phyloP scores from a whole-genome alignment of 1,140 invertebrate species.

The Centruroides sculpturatus region DNA sequence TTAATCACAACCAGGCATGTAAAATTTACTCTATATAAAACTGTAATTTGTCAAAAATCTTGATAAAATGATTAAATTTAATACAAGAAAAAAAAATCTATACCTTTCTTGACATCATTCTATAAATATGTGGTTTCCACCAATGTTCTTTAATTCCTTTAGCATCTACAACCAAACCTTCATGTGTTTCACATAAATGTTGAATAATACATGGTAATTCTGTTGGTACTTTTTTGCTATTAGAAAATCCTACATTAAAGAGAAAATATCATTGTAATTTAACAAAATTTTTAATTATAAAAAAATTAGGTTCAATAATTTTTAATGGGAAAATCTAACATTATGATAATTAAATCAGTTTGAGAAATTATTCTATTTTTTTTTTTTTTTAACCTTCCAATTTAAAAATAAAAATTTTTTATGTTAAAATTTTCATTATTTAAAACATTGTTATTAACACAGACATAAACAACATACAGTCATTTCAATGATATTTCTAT shows the following conservation, averaged over 20 bases:
- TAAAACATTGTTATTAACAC: too few species aligned
- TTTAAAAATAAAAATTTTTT: conserved; percentile 40
- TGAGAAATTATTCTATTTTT: background rate
- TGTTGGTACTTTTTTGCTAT: conserved; percentile 28
- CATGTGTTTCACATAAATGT: conserved; percentile 61
- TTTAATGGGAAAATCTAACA: too few species aligned
- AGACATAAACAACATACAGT: too few species aligned
- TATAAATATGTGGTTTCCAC: conserved; percentile 61
- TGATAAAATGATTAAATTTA: too few species aligned
- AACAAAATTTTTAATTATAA: conserved; percentile 17
- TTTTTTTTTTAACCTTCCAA: conserved; percentile 49
- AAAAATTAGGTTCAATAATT: conserved; percentile 24
- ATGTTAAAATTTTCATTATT: too few species aligned
- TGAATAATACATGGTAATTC: conserved; percentile 69
- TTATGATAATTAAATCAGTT: too few species aligned
- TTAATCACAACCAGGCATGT: too few species aligned
- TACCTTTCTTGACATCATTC: conserved; percentile 62
- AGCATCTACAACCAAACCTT: conserved; percentile 67
- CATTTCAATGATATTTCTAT: too few species aligned
- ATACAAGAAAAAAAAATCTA: background rate
- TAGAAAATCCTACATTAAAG: too few species aligned
- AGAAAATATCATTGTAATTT: too few species aligned
- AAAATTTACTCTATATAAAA: too few species aligned
- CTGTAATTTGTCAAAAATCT: too few species aligned
- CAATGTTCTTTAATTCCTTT: conserved; percentile 79